phyloP scores from a whole-genome alignment of 2,888 invertebrate species.

The Phyllotreta striolata region DNA sequence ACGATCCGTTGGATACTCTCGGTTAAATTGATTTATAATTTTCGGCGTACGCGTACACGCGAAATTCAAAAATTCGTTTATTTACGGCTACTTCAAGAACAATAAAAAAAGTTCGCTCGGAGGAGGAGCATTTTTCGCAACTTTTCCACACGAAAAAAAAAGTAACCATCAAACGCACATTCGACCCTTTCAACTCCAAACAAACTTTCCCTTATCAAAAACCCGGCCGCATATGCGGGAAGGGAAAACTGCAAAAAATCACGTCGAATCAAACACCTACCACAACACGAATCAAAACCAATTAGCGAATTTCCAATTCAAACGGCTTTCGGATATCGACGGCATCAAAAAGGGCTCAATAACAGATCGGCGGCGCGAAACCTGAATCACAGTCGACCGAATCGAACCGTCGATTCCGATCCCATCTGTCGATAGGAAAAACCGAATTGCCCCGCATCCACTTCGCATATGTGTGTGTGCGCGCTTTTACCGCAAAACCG shows the following conservation, averaged over 20 bases:
- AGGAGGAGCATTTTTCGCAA: background rate
- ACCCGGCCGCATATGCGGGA: background rate
- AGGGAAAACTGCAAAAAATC: background rate
- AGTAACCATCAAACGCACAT: background rate
- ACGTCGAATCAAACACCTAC: slow-evolving; percentile 30
- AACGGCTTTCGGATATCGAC: slow-evolving; percentile 46
- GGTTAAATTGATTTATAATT: slow-evolving; percentile 30
- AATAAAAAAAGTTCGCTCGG: background rate
- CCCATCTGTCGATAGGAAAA: slow-evolving; percentile 31
- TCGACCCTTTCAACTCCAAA: background rate
- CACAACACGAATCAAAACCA: slow-evolving; percentile 39
- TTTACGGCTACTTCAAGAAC: background rate
- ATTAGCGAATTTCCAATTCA: slow-evolving; percentile 45
- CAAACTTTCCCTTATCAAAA: background rate
- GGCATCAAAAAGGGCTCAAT: slow-evolving; percentile 57
- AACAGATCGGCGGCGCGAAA: slow-evolving; percentile 54
- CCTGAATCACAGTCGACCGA: slow-evolving; percentile 50
- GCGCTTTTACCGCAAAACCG: slow-evolving; percentile 56
- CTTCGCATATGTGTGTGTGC: slow-evolving; percentile 55
- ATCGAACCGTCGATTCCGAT: slow-evolving; percentile 29
- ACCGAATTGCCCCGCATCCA: slow-evolving; percentile 45
- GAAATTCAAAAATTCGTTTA: background rate
- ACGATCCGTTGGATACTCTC: slow-evolving; percentile 38
- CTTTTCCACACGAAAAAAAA: too few relatives aligned
- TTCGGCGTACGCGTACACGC: background rate